Evolutionary conservation across 2,113 vertebrate species (phyloP).

Genomic region (Labeo catla): DNA sequence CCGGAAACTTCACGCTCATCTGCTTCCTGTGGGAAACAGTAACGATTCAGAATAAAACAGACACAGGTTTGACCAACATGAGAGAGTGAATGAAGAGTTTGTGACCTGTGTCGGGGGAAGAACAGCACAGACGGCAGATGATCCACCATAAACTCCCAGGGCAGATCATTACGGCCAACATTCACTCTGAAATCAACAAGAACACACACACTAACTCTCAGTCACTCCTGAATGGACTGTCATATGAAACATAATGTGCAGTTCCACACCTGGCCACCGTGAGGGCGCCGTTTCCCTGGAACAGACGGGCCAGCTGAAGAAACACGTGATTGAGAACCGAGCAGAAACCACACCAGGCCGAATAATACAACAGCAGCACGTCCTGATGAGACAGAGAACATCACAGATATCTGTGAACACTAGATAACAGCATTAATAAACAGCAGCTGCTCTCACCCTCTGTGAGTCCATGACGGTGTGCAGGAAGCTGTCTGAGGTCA

Average conservation of each 20-base stretch:
- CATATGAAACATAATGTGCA: neutral
- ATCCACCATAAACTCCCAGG: slow-evolving; percentile 98
- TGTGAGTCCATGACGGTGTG: slow-evolving; percentile 78
- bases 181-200: slow-evolving; percentile 81
- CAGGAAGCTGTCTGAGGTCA: slow-evolving; percentile 85
- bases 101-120: slow-evolving; percentile 86
- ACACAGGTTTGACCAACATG: neutral
- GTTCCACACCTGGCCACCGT: slow-evolving; percentile 85
- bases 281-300: slow-evolving; percentile 81
- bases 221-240: neutral
- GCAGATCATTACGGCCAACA: slow-evolving; percentile 91
- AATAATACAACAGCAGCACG: too few species aligned
- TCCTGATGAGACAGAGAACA: too few species aligned
- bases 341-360: too few species aligned
- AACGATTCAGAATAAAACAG: neutral
- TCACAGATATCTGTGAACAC: neutral
- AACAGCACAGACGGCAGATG: slow-evolving; percentile 90
- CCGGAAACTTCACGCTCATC: slow-evolving; percentile 88
- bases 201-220: neutral
- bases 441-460: slow-evolving; percentile 75
- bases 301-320: slow-evolving; percentile 87
- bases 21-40: slow-evolving; percentile 79
- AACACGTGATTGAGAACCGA: slow-evolving; percentile 86
- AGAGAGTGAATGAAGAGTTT: too few species aligned
- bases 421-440: neutral